phyloP scores from a whole-genome alignment of 2,888 invertebrate genomes.

The Trichacis sp. region DNA sequence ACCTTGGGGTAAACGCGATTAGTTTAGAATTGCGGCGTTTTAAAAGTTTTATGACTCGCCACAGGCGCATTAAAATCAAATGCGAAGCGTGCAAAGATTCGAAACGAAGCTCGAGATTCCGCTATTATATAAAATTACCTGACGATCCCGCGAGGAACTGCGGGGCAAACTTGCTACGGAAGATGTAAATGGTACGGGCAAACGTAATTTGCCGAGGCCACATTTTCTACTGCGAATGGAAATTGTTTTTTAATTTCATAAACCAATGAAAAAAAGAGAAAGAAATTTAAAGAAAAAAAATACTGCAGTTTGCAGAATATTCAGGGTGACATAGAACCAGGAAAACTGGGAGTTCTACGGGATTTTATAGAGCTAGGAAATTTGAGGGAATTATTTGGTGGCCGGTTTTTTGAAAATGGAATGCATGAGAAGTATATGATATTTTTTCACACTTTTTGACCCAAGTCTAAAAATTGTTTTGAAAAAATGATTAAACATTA shows the following conservation, averaged over 20 bases:
- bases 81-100: neutral
- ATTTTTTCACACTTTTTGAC: no score
- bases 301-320: no score
- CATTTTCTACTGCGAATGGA: slow-evolving; percentile 46
- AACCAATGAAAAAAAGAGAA: neutral
- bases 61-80: neutral
- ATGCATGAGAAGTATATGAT: no score
- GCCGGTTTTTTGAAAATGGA: no score
- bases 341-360: no score
- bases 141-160: slow-evolving; percentile 27
- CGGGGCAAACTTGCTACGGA: slow-evolving; percentile 19
- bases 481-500: no score
- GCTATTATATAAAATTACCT: slow-evolving; percentile 36
- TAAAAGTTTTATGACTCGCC: neutral
- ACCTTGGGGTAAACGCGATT: neutral
- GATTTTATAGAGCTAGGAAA: no score
- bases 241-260: slow-evolving; percentile 3
- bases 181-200: slow-evolving; percentile 29
- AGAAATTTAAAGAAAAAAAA: no score
- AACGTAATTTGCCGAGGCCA: slow-evolving; percentile 47
- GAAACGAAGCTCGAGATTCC: neutral
- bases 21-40: neutral
- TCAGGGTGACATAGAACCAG: no score
- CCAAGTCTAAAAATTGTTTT: no score
- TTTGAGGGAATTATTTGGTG: no score